A percentile compares a stretch with the other conserved stretches of the same genome.
Conservation (phyloP, 2,797 vertebrate genomes). For the Tiaroga cobitis region DNA sequence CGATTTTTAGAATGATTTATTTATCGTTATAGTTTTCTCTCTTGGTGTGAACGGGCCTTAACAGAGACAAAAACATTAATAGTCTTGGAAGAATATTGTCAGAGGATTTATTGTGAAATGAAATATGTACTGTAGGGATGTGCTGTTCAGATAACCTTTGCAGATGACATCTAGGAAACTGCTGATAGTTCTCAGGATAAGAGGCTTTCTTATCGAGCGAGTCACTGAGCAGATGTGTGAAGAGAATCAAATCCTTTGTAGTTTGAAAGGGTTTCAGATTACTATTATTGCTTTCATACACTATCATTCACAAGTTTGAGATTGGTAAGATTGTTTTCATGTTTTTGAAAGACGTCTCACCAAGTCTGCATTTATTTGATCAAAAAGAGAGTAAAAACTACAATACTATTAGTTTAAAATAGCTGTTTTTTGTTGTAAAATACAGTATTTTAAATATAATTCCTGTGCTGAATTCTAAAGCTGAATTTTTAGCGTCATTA, state of each 20-base stretch:
- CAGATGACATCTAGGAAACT: constrained; percentile 56
- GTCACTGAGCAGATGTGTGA: constrained; percentile 50
- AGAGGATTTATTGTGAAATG: neutral
- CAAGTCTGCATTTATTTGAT: neutral
- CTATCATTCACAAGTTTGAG: neutral
- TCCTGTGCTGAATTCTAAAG: neutral
- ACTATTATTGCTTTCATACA: neutral
- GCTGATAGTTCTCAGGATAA: constrained; percentile 63
- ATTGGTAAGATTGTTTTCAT: neutral
- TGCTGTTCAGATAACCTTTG: constrained; percentile 45
- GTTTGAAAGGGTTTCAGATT: neutral
- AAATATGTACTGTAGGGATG: neutral
- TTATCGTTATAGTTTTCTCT: neutral
- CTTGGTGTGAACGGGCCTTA: neutral
- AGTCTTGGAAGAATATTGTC: neutral
- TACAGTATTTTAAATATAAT: neutral
- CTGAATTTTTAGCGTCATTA: neutral
- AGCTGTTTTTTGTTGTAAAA: too few relatives aligned
- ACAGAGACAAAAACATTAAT: neutral
- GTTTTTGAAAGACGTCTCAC: neutral
- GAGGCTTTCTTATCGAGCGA: constrained; percentile 62
- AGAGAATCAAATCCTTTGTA: constrained; percentile 8
- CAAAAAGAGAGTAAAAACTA: neutral
- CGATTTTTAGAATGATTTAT: neutral
- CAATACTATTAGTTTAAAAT: neutral